phyloP scores from a whole-genome alignment of 2,797 vertebrate genomes.

The Sciurus carolinensis region DNA sequence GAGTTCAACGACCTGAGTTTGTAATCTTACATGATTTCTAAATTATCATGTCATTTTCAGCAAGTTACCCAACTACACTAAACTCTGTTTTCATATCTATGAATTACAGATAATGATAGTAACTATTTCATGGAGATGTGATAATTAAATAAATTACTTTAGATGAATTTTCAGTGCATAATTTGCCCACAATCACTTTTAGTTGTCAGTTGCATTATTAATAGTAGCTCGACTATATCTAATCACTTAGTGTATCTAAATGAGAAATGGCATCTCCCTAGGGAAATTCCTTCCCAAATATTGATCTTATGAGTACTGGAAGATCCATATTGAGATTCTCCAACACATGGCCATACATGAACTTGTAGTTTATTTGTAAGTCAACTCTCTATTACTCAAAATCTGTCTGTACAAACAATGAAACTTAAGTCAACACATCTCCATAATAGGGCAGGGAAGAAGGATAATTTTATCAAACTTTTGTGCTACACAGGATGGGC shows the following conservation, averaged over 20 bases:
- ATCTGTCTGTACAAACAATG: neutral
- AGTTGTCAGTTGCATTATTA: conserved; percentile 31
- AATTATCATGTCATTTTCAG: neutral
- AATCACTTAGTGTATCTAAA: conserved; percentile 39
- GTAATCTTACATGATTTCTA: conserved; percentile 24
- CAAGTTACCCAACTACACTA: conserved; percentile 24
- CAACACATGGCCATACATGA: neutral
- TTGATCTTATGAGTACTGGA: neutral
- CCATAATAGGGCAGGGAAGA: neutral
- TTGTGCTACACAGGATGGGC: neutral
- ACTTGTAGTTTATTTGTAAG: conserved; percentile 30
- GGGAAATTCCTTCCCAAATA: conserved; percentile 44
- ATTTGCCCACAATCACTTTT: conserved; percentile 12
- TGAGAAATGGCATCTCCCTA: conserved; percentile 7
- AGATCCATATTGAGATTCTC: conserved; percentile 28
- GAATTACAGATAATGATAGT: conserved; percentile 11
- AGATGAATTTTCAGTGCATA: conserved; percentile 30
- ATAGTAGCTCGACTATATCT: conserved; percentile 14
- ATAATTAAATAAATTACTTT: conserved; percentile 51
- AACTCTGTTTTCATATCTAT: neutral
- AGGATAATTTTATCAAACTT: neutral
- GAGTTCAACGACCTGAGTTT: neutral
- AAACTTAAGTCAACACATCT: neutral
- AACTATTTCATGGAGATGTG: neutral
- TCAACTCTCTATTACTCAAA: conserved; percentile 43